Evolutionary conservation across 2,113 vertebrate genomes (phyloP).

Genomic region (Burhinus bistriatus): DNA sequence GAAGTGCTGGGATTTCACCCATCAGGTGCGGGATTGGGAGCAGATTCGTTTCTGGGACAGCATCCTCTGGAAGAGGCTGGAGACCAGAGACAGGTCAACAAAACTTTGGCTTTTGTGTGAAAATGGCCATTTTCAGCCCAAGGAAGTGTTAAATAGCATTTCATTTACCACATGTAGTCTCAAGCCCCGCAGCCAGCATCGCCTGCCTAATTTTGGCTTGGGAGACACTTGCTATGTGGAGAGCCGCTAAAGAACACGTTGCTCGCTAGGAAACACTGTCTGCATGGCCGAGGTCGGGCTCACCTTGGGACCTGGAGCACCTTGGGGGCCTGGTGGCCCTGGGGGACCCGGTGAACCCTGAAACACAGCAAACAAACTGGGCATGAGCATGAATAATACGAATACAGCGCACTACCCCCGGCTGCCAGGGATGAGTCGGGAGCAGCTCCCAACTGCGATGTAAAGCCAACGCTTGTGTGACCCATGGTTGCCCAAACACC

Average conservation of each 20-base stretch:
- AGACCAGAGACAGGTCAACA: neutral
- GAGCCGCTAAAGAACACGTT: rapidly evolving
- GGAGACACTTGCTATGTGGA: neutral
- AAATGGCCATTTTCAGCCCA: neutral
- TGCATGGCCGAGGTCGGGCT: neutral
- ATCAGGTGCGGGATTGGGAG: neutral
- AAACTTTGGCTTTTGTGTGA: neutral
- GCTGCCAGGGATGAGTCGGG: neutral
- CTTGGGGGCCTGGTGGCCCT: constrained; percentile 84
- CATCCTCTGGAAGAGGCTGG: neutral
- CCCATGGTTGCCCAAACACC: rapidly evolving
- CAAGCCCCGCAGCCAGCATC: rapidly evolving
- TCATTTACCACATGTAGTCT: neutral
- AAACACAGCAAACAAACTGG: neutral
- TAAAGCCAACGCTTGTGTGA: neutral
- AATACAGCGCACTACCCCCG: rapidly evolving
- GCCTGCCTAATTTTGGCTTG: neutral
- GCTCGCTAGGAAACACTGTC: rapidly evolving
- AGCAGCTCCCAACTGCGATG: rapidly evolving
- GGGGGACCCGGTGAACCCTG: constrained; percentile 86
- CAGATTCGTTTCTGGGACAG: rapidly evolving
- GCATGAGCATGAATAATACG: neutral
- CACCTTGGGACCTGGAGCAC: constrained; percentile 86
- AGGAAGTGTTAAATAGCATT: neutral
- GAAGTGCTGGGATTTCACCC: neutral